Percentiles rank a stretch among this genome's conserved stretches.
These are phyloP conservation scores for Mnemiopsis leidyi DNA, from an alignment of 37 sponge, comb jelly and placozoan genomes.

Conservation along the genomic window DNA sequence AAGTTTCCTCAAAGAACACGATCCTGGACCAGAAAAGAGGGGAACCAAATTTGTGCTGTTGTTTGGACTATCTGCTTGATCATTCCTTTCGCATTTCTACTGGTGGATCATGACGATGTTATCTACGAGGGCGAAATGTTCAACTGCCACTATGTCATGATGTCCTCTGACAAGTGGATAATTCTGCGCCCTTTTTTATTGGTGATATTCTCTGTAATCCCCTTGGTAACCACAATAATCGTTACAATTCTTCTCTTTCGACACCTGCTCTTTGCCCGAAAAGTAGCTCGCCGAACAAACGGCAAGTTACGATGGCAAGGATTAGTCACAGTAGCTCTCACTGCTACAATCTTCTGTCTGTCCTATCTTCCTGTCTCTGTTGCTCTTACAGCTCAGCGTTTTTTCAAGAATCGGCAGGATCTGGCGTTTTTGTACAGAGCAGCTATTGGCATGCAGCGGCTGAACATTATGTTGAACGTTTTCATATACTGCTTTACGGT, in stretches of 20 bases:
- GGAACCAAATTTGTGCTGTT: neutral
- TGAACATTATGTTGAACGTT: neutral
- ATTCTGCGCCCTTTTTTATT: neutral
- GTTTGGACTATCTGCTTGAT: neutral
- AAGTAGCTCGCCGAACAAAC: neutral
- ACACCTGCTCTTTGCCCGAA: neutral
- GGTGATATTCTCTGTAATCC: neutral
- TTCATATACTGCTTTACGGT: neutral
- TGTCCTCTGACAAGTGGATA: neutral
- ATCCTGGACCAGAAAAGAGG: neutral
- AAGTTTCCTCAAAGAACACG: neutral
- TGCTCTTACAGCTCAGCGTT: neutral
- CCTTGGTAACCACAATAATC: neutral
- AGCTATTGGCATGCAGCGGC: neutral
- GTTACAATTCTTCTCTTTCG: neutral
- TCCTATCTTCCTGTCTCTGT: neutral
- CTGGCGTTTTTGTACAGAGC: neutral
- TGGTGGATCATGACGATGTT: neutral
- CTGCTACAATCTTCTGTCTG: neutral
- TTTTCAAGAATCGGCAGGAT: neutral
- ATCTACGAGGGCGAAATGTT: neutral
- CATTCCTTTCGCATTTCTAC: neutral
- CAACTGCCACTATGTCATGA: neutral
- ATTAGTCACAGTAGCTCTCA: neutral
- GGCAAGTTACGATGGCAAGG: neutral